Evolutionary conservation across 2,797 vertebrate genomes (phyloP), one percentile per base, ranked within the genome.

Genomic region (Poeciliopsis paucimaculata): DNA sequence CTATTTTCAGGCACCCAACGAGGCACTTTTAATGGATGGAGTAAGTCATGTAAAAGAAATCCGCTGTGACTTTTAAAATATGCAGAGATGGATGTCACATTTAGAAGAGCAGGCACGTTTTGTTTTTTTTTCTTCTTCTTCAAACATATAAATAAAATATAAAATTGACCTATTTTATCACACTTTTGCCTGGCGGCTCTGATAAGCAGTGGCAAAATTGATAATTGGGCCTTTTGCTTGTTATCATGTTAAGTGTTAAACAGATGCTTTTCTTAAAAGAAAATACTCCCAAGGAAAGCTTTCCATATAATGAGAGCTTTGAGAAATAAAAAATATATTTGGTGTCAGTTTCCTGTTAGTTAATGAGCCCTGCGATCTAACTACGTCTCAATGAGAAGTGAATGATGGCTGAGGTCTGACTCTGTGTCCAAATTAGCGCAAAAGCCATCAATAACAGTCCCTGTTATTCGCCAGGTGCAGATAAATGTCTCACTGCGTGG

Each of bases 381-480:
- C 66, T 85, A 66, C 82, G 76, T 88, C 83, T 84, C 45, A 16
- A 72, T 81, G 75, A 84, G 75, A 89, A 87, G 76, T 81, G 5
- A 87, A 88, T 80, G 53, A 60, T 70, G 39, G 45, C 53, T 26
- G 51, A 77, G 76, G 53, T 75, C 75, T 84, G 73, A 77, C 60
- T 87, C 51, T 86, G 82, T 86, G 90, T 91, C 92, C 81, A 90
- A 84, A 90, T 86, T 64, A 86, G 82, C 82, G 60, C 77, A 90
- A 92, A 91, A 89, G 53, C 90, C 85, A 93, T 94, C 90, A 93
- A 94, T 94, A 94, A 95, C 83, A 62, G 77, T 74, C 86, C 81
- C 90, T 92, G 78, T 83, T 47, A 34, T 85, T 89, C 89, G 82
- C 83, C 84, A 89, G 90, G 85, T 91, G 82, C 84, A 90, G 87